phyloP scores from a whole-genome alignment of 2,888 invertebrate species.

The Troides helena region DNA sequence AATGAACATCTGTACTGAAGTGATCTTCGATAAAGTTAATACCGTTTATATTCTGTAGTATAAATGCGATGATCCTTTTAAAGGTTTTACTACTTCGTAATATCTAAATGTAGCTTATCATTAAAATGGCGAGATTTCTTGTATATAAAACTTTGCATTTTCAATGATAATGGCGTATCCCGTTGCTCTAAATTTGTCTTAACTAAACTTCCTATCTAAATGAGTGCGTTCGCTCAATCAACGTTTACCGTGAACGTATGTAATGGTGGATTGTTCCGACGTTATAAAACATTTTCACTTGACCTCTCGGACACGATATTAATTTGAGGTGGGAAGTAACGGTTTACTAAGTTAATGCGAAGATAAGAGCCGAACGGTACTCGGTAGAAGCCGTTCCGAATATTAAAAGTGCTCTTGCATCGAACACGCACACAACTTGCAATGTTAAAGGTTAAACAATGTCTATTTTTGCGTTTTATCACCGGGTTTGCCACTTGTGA shows the following conservation, averaged over 20 bases:
- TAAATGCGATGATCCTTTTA: too few relatives aligned
- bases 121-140: too few relatives aligned
- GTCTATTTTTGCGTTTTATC: constrained; percentile 3
- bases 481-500: neutral
- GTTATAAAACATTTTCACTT: constrained; percentile 43
- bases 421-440: constrained; percentile 24
- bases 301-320: constrained; percentile 40
- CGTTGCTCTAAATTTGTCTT: constrained; percentile 9
- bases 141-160: too few relatives aligned
- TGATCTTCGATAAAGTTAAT: too few relatives aligned
- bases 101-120: too few relatives aligned
- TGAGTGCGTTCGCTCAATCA: constrained; percentile 2
- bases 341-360: constrained; percentile 51
- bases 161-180: neutral
- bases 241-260: constrained; percentile 24
- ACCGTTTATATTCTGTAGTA: too few relatives aligned
- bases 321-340: constrained; percentile 50
- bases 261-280: constrained; percentile 36
- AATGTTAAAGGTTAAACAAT: constrained; percentile 1
- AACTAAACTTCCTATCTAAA: constrained; percentile 1
- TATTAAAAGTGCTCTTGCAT: constrained; percentile 35
- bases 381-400: constrained; percentile 38
- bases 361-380: constrained; percentile 55
- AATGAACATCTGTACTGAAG: too few relatives aligned
- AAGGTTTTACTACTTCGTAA: too few relatives aligned